These are phyloP conservation scores for Microctonus hyperodae DNA, from an alignment of 2,888 invertebrate species.

Conservation along the genomic window DNA sequence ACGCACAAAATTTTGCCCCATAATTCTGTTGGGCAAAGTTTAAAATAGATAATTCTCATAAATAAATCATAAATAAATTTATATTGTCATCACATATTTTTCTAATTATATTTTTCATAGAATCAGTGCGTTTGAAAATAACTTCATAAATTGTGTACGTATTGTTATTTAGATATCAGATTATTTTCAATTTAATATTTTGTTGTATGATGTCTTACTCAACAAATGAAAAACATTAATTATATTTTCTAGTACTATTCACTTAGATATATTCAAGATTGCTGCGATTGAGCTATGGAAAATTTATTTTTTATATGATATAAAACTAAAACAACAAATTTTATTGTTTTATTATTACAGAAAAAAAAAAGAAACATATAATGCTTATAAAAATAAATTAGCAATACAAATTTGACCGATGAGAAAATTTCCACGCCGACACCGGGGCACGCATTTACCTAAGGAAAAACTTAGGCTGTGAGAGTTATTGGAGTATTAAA, in stretches of 20 bases:
- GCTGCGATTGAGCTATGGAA: background rate
- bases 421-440: conserved; percentile 16
- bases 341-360: background rate
- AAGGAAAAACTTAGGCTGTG: conserved; percentile 62
- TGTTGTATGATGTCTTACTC: background rate
- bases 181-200: background rate
- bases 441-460: conserved; percentile 58
- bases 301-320: background rate
- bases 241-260: background rate
- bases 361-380: background rate
- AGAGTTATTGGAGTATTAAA: conserved; percentile 60
- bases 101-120: background rate
- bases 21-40: background rate
- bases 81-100: background rate
- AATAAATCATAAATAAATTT: too few species aligned
- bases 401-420: conserved; percentile 22
- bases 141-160: background rate
- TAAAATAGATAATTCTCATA: background rate
- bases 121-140: background rate
- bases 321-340: background rate
- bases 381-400: conserved; percentile 17
- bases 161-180: background rate
- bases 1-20: conserved; percentile 4
- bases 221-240: background rate
- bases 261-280: background rate